Conservation (phyloP, 2,888 invertebrate genomes). For the Anthoptus insignis region DNA sequence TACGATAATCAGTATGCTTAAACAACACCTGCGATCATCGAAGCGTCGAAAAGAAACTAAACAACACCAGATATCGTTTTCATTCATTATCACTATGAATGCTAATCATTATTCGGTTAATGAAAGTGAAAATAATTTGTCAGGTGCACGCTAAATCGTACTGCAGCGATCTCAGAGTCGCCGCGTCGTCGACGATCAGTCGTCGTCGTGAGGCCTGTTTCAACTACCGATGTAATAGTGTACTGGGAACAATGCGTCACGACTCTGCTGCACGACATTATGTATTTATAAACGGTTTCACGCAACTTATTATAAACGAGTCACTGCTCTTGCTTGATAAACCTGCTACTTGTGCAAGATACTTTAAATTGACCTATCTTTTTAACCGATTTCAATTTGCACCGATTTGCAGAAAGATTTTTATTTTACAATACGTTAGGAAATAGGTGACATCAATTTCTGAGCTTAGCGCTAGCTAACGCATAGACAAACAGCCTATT, state of each 20-base stretch:
- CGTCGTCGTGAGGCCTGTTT: slow-evolving; percentile 15
- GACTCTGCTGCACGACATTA: slow-evolving; percentile 15
- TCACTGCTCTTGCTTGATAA: too few species aligned
- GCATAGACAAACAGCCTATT: too few species aligned
- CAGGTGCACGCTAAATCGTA: slow-evolving; percentile 38
- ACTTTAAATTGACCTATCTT: too few species aligned
- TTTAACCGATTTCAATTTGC: too few species aligned
- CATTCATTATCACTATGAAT: slow-evolving; percentile 16
- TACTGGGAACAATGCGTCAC: slow-evolving; percentile 25
- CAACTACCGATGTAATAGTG: slow-evolving; percentile 5
- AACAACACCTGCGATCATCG: neutral
- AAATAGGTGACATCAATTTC: too few species aligned
- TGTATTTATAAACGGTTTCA: slow-evolving; percentile 4
- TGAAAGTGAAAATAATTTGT: slow-evolving; percentile 45
- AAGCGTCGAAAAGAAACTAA: neutral
- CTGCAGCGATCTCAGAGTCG: neutral
- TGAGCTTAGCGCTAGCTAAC: too few species aligned
- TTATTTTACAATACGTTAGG: too few species aligned
- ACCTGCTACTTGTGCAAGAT: too few species aligned
- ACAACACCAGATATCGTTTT: slow-evolving; percentile 13
- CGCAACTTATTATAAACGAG: neutral
- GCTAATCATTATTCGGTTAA: slow-evolving; percentile 24
- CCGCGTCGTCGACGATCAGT: slow-evolving; percentile 15
- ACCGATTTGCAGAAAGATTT: too few species aligned
- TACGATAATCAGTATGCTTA: slow-evolving; percentile 54